These are phyloP conservation scores for Pandemis heparana DNA, from an alignment of 2,888 invertebrate genomes.

Conservation along the genomic window DNA sequence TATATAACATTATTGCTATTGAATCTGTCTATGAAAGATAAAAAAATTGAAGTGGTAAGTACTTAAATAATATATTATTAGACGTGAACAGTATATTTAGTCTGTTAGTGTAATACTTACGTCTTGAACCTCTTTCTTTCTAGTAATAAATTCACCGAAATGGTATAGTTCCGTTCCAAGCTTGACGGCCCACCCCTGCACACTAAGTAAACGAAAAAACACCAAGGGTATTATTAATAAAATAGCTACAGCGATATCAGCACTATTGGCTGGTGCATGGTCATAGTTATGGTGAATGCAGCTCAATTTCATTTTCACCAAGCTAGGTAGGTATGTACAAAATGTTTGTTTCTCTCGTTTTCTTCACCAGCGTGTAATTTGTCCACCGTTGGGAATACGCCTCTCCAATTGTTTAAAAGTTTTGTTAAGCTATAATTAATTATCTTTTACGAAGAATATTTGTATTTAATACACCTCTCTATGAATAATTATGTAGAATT, in stretches of 20 bases:
- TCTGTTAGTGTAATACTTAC: constrained; percentile 74
- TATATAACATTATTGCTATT: not conserved
- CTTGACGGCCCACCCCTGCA: constrained; percentile 93
- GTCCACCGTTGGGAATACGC: no score
- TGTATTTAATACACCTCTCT: no score
- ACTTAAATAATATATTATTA: not conserved
- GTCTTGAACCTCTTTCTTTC: constrained; percentile 91
- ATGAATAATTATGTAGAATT: no score
- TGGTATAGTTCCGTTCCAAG: constrained; percentile 92
- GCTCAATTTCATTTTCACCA: no score
- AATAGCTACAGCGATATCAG: not conserved
- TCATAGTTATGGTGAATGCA: no score
- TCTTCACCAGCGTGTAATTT: no score
- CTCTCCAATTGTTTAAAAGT: no score
- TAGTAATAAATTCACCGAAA: constrained; percentile 92
- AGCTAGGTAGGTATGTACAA: no score
- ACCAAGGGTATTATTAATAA: not conserved
- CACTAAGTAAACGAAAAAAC: constrained; percentile 77
- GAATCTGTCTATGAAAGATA: not conserved
- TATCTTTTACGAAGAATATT: not conserved
- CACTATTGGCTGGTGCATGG: no score
- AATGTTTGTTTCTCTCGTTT: no score
- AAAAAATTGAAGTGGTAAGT: not conserved
- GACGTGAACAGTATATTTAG: not conserved
- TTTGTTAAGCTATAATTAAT: not conserved